phyloP scores from a whole-genome alignment of 2,888 invertebrate species.

The Tenthredo notha region DNA sequence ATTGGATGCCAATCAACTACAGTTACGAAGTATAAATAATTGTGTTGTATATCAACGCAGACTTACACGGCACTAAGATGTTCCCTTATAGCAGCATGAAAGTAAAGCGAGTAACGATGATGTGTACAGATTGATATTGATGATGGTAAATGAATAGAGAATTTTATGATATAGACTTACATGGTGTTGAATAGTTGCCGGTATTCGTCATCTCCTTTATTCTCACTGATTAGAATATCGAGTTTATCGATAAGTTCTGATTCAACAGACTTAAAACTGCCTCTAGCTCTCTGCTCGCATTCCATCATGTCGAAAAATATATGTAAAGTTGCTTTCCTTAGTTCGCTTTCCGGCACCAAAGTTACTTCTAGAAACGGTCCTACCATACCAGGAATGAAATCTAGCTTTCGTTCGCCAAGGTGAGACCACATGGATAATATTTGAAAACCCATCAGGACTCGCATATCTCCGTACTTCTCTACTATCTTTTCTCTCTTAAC shows the following conservation, averaged over 20 bases:
- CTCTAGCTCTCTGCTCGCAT: constrained; percentile 90
- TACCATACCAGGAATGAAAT: constrained; percentile 95
- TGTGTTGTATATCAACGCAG: constrained; percentile 62
- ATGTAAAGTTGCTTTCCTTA: constrained; percentile 93
- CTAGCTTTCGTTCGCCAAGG: constrained; percentile 91
- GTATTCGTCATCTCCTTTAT: constrained; percentile 96
- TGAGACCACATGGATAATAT: constrained; percentile 95
- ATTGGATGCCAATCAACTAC: neutral
- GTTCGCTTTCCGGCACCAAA: constrained; percentile 90
- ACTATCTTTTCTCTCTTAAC: constrained; percentile 89
- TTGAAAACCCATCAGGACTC: constrained; percentile 95
- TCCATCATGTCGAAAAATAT: constrained; percentile 98
- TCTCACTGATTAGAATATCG: constrained; percentile 94
- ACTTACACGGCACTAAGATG: constrained; percentile 97
- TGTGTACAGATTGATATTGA: neutral
- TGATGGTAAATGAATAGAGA: constrained; percentile 54
- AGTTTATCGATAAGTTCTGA: constrained; percentile 96
- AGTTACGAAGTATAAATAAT: neutral
- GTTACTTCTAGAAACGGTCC: constrained; percentile 97
- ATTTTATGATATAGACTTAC: constrained; percentile 83
- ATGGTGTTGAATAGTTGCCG: constrained; percentile 96
- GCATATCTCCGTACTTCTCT: constrained; percentile 92
- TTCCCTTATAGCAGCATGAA: constrained; percentile 84
- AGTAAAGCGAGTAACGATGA: constrained; percentile 58
- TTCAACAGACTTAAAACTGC: constrained; percentile 94